phyloP scores from a whole-genome alignment of 2,113 vertebrate species.

The Poecilia latipinna region DNA sequence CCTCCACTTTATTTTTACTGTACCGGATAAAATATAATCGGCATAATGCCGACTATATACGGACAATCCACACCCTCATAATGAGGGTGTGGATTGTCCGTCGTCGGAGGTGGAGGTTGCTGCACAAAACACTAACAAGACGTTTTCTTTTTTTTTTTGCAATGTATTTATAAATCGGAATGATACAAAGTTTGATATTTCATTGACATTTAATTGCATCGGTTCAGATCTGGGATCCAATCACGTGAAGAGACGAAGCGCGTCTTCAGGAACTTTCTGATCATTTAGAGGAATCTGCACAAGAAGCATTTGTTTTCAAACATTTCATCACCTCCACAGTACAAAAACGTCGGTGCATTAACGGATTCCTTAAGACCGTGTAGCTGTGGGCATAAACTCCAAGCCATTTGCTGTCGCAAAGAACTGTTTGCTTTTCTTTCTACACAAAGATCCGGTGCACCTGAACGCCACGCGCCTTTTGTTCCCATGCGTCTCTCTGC shows the following conservation, averaged over 20 bases:
- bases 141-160: background rate
- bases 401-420: conserved; percentile 39
- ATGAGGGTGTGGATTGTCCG: background rate
- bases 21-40: background rate
- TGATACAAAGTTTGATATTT: background rate
- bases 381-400: conserved; percentile 59
- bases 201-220: background rate
- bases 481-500: conserved; percentile 8
- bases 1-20: background rate
- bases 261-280: background rate
- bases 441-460: conserved; percentile 13
- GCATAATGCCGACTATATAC: too few relatives aligned
- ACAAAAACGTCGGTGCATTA: conserved; percentile 4
- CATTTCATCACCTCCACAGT: background rate
- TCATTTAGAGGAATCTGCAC: conserved; percentile 13
- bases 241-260: background rate
- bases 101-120: background rate
- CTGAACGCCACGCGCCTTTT: conserved; percentile 16
- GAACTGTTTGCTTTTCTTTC: background rate
- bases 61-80: too few relatives aligned
- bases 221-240: background rate
- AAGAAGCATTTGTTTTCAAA: background rate
- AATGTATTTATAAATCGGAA: conserved; percentile 1
- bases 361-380: conserved; percentile 51
- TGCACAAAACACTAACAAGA: conserved; percentile 18